These are phyloP conservation scores for Theristicus caerulescens DNA, from an alignment of 2,113 vertebrate genomes.

Conservation along the genomic window DNA sequence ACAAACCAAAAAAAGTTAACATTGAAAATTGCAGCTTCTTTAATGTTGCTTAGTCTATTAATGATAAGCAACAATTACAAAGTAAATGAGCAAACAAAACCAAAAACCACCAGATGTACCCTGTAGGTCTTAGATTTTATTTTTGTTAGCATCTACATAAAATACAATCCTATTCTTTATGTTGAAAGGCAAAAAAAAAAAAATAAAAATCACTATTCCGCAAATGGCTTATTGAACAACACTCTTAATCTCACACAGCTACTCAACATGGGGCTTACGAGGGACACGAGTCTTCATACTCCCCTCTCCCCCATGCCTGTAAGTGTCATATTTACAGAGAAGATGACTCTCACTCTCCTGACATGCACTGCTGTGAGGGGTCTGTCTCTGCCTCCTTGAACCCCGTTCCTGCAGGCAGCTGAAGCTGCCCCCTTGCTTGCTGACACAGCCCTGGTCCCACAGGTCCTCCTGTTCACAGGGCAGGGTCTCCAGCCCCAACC, in stretches of 20 bases:
- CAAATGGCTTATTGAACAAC: not conserved
- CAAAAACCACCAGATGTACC: not conserved
- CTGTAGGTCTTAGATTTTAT: not conserved
- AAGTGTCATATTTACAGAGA: not conserved
- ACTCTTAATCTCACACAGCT: not conserved
- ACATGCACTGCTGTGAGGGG: fast-evolving
- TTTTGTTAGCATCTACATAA: not conserved
- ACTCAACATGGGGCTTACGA: not conserved
- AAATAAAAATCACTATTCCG: not conserved
- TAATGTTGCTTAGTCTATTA: not conserved
- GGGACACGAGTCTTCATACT: fast-evolving
- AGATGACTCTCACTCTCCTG: not conserved
- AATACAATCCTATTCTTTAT: not conserved
- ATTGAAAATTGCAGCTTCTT: not conserved
- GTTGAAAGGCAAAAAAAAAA: not conserved
- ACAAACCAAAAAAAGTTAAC: not conserved
- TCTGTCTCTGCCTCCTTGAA: fast-evolving
- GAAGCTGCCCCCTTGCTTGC: not conserved
- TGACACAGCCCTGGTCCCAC: not conserved
- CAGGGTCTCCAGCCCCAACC: not conserved
- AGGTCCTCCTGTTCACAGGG: not conserved
- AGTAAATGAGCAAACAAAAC: not conserved
- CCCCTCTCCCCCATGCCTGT: fast-evolving
- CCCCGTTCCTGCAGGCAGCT: not conserved
- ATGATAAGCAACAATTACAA: constrained; percentile 8